Percentiles rank a stretch among this genome's conserved stretches.
Conservation (phyloP, 1,140 invertebrate species). For the Gryllus bimaculatus region DNA sequence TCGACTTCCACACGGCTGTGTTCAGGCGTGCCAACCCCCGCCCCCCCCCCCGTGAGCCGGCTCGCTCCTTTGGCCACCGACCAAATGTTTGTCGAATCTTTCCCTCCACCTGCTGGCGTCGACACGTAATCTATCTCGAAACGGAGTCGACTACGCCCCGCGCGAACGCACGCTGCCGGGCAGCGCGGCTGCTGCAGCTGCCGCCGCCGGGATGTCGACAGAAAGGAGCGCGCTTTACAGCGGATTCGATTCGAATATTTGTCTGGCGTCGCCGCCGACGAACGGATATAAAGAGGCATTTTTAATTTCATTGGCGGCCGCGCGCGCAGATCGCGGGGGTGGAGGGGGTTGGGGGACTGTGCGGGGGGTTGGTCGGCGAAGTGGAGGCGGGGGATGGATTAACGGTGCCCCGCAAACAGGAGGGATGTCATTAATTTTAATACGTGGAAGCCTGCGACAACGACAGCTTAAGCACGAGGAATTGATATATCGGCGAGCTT, state of each 20-base stretch:
- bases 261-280: not conserved
- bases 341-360: too few species aligned
- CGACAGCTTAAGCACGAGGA: too few species aligned
- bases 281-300: not conserved
- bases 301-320: not conserved
- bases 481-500: too few species aligned
- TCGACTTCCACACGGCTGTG: too few species aligned
- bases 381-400: too few species aligned
- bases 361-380: too few species aligned
- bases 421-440: too few species aligned
- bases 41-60: too few species aligned
- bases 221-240: not conserved
- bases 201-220: not conserved
- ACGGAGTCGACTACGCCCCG: not conserved
- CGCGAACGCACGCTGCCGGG: not conserved
- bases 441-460: too few species aligned
- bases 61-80: not conserved
- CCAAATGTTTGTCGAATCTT: not conserved
- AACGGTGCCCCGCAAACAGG: too few species aligned
- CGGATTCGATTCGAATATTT: not conserved
- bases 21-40: not conserved
- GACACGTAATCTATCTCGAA: not conserved
- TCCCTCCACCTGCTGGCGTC: not conserved
- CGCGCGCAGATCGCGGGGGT: too few species aligned
- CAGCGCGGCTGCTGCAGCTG: too few species aligned